These are phyloP conservation scores for Rhizomys pruinosus DNA, from an alignment of 2,113 vertebrate species.

Conservation along the genomic window DNA sequence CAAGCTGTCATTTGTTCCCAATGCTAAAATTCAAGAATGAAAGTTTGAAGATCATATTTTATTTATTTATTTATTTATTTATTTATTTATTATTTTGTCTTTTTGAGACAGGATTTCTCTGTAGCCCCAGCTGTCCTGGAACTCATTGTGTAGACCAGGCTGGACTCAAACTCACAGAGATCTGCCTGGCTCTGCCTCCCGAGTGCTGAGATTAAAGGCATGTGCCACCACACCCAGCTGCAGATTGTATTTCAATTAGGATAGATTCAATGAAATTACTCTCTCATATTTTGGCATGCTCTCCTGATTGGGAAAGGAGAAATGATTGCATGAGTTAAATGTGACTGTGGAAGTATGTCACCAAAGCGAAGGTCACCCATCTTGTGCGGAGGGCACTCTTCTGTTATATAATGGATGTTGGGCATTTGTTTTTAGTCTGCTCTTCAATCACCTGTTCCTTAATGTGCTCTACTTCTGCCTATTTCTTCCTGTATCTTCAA, in stretches of 20 bases:
- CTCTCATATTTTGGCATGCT: neutral
- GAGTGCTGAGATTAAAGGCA: no score
- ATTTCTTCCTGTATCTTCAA: neutral
- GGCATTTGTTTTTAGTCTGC: neutral
- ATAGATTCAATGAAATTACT: neutral
- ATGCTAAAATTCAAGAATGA: neutral
- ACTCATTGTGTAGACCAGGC: no score
- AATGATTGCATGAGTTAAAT: no score
- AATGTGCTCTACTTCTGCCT: neutral
- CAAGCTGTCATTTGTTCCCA: neutral
- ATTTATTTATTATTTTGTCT: no score
- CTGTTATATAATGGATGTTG: neutral
- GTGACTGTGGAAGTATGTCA: neutral
- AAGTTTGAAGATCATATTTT: neutral
- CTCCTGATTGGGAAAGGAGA: neutral
- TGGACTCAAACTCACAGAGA: no score
- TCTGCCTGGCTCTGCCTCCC: no score
- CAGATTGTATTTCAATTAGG: neutral
- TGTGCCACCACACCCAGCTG: no score
- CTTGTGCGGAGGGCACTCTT: fast-evolving
- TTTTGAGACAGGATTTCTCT: no score
- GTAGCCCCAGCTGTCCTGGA: no score
- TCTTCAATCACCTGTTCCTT: neutral
- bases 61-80: no score
- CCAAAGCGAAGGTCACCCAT: neutral